Conservation (phyloP, 1,140 invertebrate genomes). For the Apis cerana region DNA sequence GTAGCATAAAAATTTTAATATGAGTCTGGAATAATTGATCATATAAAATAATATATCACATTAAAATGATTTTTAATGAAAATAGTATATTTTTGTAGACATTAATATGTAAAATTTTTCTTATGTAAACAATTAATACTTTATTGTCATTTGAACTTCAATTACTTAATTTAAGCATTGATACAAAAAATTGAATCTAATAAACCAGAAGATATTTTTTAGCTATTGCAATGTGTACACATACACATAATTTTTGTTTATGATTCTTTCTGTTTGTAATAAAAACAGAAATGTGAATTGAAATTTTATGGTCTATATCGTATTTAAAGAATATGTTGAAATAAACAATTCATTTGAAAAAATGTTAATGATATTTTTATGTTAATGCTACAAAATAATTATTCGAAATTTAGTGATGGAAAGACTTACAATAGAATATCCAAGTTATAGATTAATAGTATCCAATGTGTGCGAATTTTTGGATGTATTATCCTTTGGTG, state of each 20-base stretch:
- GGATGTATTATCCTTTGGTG: slow-evolving; percentile 77
- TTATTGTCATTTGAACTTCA: slow-evolving; percentile 50
- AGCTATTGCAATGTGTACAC: slow-evolving; percentile 5
- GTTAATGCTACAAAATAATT: slow-evolving; percentile 17
- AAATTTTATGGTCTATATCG: background rate
- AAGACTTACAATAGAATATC: slow-evolving; percentile 57
- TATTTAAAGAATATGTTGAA: background rate
- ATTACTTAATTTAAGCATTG: slow-evolving; percentile 44
- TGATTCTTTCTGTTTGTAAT: background rate
- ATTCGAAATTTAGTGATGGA: slow-evolving; percentile 43
- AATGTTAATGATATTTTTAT: background rate
- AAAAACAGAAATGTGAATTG: background rate
- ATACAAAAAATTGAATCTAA: slow-evolving; percentile 27
- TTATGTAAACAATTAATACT: slow-evolving; percentile 46
- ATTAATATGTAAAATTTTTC: slow-evolving; percentile 45
- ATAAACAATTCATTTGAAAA: slow-evolving; percentile 9
- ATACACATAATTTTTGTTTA: background rate
- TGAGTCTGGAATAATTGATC: slow-evolving; percentile 32
- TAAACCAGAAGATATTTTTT: slow-evolving; percentile 8
- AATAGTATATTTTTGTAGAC: slow-evolving; percentile 22
- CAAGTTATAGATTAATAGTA: slow-evolving; percentile 83
- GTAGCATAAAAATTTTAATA: background rate
- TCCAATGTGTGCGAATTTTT: slow-evolving; percentile 84
- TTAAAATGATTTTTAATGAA: slow-evolving; percentile 23
- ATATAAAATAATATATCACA: slow-evolving; percentile 24